Evolutionary conservation across 2,797 vertebrate genomes (phyloP), one percentile per base, ranked within the genome.

Genomic region (Alfaro cultratus): DNA sequence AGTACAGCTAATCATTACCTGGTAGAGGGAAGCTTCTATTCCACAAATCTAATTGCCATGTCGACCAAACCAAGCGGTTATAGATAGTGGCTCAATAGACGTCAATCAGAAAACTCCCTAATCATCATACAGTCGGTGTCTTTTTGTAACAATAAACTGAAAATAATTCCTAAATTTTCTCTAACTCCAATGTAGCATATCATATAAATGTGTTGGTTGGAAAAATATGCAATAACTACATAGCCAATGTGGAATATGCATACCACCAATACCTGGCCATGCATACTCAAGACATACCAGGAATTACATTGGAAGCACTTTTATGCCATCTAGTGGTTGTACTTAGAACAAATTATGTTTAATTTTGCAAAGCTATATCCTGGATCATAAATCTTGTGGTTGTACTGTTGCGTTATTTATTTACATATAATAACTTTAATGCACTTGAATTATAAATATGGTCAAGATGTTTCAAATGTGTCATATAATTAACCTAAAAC

Each of bases 391-490:
- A 64, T 36, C 1, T 21, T 64, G 16, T 64, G 16, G 7, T 36
- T 64, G 31, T 36, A 21, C 16, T 36, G 16, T 39, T 10, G 31
- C 10, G 62, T 18, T 64, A 36, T 36, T 36, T 64, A 34, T 34
- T 68, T 5, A 93, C 93, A 93, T 93, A 93, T 91, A 92, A 91
- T 87, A 88, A 87, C 93, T 94, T 93, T 89, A 94, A 83, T 85
- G 88, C 49, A 10, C 70, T 92, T 93, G 93, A 91, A 95, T 94
- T 93, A 90, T 86, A 85, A 72, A 41, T 90, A 84, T 85, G 92
- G 88, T 77, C 7, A 79, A 83, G 68, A 76, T 76, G 81, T 89
- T 92, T 90, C 81, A 85, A 87, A 83, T 86, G 76, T 79, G 81
- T 85, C 85, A 72, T 79, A 72, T 85, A 81, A 94, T 92, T 93